Percentiles rank a stretch among this genome's conserved stretches.
These are phyloP conservation scores for Drosophila novamexicana DNA, from an alignment of 1,140 invertebrate species.

Conservation along the genomic window DNA sequence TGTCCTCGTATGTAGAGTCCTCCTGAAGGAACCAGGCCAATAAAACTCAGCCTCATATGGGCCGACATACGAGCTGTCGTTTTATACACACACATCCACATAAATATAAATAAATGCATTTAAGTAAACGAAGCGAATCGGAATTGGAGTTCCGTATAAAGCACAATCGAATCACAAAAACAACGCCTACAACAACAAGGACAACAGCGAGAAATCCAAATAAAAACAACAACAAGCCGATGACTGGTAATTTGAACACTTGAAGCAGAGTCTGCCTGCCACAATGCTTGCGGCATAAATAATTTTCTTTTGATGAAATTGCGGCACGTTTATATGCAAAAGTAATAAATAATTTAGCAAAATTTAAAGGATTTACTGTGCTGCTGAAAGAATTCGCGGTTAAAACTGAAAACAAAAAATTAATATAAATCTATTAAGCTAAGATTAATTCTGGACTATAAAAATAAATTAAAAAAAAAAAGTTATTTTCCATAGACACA, in stretches of 20 bases:
- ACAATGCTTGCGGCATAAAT: constrained; percentile 39
- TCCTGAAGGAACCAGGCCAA: constrained; percentile 14
- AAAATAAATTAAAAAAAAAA: no score
- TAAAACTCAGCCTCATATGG: constrained; percentile 15
- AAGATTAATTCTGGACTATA: no score
- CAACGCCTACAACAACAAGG: constrained; percentile 18
- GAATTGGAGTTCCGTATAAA: constrained; percentile 49
- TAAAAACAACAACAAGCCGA: constrained; percentile 15
- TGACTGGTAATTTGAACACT: constrained; percentile 43
- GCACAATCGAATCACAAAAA: constrained; percentile 60
- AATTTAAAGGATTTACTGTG: neutral
- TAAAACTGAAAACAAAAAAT: neutral
- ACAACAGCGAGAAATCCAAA: neutral
- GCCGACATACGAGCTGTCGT: constrained; percentile 11
- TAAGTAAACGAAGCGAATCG: constrained; percentile 59
- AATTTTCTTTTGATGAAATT: constrained; percentile 57
- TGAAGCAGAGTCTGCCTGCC: constrained; percentile 23
- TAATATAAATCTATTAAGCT: neutral
- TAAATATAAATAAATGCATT: constrained; percentile 70
- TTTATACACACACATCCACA: constrained; percentile 21
- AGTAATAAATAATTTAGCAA: constrained; percentile 35
- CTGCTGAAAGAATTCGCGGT: neutral
- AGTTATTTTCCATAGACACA: no score
- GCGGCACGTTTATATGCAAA: constrained; percentile 32
- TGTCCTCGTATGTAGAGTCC: neutral